Percentiles rank a stretch among this genome's conserved stretches.
phyloP scores from a whole-genome alignment of 1,140 invertebrate genomes.

The Zeugodacus cucurbitae region DNA sequence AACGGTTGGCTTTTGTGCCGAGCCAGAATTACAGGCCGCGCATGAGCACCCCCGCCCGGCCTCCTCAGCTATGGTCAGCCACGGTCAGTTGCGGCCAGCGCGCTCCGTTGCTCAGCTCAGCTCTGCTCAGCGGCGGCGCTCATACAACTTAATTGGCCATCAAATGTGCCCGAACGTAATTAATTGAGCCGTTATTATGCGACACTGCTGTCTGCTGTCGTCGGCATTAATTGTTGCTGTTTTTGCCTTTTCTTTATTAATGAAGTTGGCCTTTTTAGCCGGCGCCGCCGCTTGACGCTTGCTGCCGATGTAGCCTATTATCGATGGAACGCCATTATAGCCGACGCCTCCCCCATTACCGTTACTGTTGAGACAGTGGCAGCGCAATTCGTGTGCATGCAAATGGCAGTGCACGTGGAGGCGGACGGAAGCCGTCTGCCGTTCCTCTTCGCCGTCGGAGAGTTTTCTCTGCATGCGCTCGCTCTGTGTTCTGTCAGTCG shows the following conservation, averaged over 20 bases:
- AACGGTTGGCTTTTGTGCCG: neutral
- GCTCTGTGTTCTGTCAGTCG: neutral
- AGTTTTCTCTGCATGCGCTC: neutral
- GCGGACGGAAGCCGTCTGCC: neutral
- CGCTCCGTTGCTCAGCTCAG: neutral
- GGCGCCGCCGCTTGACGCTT: too few species aligned
- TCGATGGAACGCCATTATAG: neutral
- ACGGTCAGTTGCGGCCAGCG: neutral
- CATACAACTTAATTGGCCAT: conserved; percentile 14
- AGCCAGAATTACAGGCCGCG: neutral
- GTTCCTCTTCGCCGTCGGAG: neutral
- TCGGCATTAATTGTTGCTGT: neutral
- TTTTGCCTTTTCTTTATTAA: neutral
- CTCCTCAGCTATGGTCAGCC: too few species aligned
- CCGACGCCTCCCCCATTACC: neutral
- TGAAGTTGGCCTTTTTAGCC: neutral
- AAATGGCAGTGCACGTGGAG: neutral
- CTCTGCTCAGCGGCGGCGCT: neutral
- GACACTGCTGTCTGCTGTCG: neutral
- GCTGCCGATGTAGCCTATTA: neutral
- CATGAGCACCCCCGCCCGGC: neutral
- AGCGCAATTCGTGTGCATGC: neutral
- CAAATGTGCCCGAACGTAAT: conserved; percentile 18
- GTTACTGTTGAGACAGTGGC: neutral
- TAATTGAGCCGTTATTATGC: conserved; percentile 9